phyloP scores from a whole-genome alignment of 64 coral and sea anemone species.

The Montipora sp. region DNA sequence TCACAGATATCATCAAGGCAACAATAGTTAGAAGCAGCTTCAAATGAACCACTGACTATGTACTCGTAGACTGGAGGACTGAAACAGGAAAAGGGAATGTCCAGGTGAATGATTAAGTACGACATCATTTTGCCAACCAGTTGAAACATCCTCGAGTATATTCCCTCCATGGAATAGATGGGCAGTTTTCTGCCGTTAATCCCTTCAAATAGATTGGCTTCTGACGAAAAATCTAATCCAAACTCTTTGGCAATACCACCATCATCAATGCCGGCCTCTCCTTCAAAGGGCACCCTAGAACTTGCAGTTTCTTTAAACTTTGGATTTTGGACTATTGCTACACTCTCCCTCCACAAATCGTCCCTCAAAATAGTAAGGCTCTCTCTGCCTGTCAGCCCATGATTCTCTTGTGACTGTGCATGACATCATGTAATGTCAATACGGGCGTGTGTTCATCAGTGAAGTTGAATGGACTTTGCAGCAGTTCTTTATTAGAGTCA shows the following conservation, averaged over 20 bases:
- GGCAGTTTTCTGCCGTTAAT: conserved; percentile 41
- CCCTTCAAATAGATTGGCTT: conserved; percentile 64
- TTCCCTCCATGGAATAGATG: conserved; percentile 51
- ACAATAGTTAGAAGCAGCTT: conserved; percentile 7
- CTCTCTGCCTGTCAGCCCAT: neutral
- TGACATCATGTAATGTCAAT: conserved; percentile 14
- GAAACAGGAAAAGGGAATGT: conserved; percentile 40
- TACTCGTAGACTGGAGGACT: conserved; percentile 51
- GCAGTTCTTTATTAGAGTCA: conserved; percentile 16
- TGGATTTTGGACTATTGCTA: conserved; percentile 36
- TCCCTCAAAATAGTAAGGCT: neutral
- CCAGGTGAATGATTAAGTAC: conserved; percentile 62
- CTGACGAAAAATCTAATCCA: conserved; percentile 46
- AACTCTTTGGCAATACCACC: conserved; percentile 55
- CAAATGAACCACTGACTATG: conserved; percentile 40
- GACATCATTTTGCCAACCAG: conserved; percentile 61
- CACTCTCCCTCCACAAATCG: conserved; percentile 39
- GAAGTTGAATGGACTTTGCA: neutral
- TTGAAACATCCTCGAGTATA: conserved; percentile 39
- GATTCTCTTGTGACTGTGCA: conserved; percentile 9
- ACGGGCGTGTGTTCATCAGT: neutral
- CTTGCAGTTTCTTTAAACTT: conserved; percentile 29
- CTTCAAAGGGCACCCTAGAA: conserved; percentile 45
- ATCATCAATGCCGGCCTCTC: conserved; percentile 55
- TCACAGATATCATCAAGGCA: conserved; percentile 49